Evolutionary conservation across 2,113 vertebrate species (phyloP).

Genomic region (Dasyornis broadbenti): DNA sequence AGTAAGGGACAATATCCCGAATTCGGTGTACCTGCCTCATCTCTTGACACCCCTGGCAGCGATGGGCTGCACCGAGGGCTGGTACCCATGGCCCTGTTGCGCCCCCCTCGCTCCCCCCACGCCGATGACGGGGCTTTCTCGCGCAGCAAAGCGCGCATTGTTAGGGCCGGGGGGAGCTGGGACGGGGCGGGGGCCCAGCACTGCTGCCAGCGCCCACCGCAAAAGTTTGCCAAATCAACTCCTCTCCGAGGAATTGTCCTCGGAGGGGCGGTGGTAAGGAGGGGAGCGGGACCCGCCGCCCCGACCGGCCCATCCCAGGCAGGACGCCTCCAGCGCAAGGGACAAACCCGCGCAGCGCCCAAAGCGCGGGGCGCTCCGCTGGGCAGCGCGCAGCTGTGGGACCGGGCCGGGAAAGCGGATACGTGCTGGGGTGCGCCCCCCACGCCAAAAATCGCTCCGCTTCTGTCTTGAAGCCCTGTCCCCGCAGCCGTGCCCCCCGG

Average conservation of each 20-base stretch:
- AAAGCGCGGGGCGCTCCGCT: neutral
- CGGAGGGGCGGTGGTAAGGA: neutral
- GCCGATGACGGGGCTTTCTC: neutral
- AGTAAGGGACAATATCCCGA: neutral
- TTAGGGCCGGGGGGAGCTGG: slow-evolving; percentile 42
- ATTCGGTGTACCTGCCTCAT: neutral
- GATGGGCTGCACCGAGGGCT: slow-evolving; percentile 38
- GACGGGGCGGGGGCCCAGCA: slow-evolving; percentile 44
- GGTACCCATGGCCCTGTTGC: slow-evolving; percentile 15
- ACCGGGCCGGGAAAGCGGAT: neutral
- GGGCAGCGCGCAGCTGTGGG: neutral
- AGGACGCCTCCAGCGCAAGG: neutral
- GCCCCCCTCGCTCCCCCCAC: neutral
- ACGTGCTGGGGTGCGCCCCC: neutral
- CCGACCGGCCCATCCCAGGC: neutral
- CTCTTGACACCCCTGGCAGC: slow-evolving; percentile 26
- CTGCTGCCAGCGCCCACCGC: neutral
- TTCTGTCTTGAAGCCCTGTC: neutral
- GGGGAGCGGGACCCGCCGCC: neutral
- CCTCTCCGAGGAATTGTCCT: neutral
- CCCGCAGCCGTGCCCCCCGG: neutral
- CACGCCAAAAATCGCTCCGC: neutral
- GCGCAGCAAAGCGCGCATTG: slow-evolving; percentile 71
- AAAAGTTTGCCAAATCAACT: slow-evolving; percentile 31
- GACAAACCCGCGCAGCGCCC: neutral